A percentile compares a stretch with the other conserved stretches of the same genome.
These are phyloP conservation scores for Pseudanteris insignis DNA, from an alignment of 2,888 invertebrate genomes.

Conservation along the genomic window DNA sequence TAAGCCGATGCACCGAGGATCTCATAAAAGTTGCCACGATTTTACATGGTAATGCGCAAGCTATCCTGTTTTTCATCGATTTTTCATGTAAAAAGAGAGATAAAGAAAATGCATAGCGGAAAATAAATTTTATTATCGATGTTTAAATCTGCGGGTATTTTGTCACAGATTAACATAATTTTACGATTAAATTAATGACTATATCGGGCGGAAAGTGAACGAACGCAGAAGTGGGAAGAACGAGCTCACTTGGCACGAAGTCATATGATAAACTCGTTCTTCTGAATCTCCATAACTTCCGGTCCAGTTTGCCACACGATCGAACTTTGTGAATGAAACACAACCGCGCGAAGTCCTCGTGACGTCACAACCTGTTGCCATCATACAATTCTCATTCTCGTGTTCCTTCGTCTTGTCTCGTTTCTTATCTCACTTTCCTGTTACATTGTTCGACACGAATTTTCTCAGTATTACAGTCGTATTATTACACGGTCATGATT, in stretches of 20 bases:
- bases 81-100: neutral
- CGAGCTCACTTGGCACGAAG: conserved; percentile 14
- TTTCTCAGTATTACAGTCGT: too few relatives aligned
- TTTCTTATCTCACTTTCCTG: neutral
- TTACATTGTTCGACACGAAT: neutral
- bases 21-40: neutral
- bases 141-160: conserved; percentile 31
- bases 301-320: conserved; percentile 51
- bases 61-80: conserved; percentile 12
- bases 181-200: conserved; percentile 35
- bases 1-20: too few relatives aligned
- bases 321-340: conserved; percentile 61
- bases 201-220: conserved; percentile 33
- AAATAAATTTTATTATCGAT: conserved; percentile 22
- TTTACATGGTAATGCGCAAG: neutral
- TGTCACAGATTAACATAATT: conserved; percentile 37
- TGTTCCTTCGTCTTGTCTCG: conserved; percentile 2
- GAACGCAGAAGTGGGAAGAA: conserved; percentile 6
- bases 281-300: conserved; percentile 50
- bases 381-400: conserved; percentile 49
- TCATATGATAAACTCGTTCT: conserved; percentile 44
- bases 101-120: neutral
- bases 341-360: conserved; percentile 50
- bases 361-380: conserved; percentile 66
- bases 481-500: too few relatives aligned